These are phyloP conservation scores for Gadus chalcogrammus DNA, from an alignment of 2,113 vertebrate species.

Conservation along the genomic window DNA sequence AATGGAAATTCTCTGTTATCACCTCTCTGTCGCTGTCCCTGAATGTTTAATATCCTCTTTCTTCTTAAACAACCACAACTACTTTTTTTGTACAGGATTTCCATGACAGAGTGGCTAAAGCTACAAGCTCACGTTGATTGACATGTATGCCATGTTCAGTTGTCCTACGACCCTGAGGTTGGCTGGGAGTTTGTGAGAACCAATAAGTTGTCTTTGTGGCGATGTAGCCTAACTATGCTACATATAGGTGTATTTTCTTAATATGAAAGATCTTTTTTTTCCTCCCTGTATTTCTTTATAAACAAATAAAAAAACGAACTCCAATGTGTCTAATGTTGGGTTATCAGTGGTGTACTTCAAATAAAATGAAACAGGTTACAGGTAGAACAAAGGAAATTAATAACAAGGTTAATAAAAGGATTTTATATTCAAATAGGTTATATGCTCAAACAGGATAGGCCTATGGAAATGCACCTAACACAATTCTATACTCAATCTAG, in stretches of 20 bases:
- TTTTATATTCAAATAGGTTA: no score
- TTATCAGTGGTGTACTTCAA: not conserved
- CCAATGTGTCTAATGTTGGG: constrained; percentile 22
- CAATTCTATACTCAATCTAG: not conserved
- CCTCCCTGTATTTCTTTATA: constrained; percentile 43
- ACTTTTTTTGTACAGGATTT: constrained; percentile 38
- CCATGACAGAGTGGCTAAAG: not conserved
- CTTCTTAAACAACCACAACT: constrained; percentile 17
- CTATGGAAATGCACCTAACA: not conserved
- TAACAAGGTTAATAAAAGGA: not conserved
- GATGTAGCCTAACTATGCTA: constrained; percentile 24
- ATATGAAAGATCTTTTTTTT: constrained; percentile 31
- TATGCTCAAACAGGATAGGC: no score
- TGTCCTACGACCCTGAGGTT: no score
- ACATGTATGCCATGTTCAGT: no score
- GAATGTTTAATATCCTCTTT: not conserved
- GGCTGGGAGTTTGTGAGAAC: no score
- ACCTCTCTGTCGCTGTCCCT: not conserved
- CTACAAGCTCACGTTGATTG: no score
- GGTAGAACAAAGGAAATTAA: no score
- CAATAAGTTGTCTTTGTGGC: constrained; percentile 2
- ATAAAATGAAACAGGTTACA: not conserved
- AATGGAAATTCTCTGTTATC: no score
- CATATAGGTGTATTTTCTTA: constrained; percentile 43
- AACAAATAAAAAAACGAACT: constrained; percentile 41